These are phyloP conservation scores for Callithrix jacchus DNA, from an alignment of 2,113 vertebrate species.

Conservation along the genomic window DNA sequence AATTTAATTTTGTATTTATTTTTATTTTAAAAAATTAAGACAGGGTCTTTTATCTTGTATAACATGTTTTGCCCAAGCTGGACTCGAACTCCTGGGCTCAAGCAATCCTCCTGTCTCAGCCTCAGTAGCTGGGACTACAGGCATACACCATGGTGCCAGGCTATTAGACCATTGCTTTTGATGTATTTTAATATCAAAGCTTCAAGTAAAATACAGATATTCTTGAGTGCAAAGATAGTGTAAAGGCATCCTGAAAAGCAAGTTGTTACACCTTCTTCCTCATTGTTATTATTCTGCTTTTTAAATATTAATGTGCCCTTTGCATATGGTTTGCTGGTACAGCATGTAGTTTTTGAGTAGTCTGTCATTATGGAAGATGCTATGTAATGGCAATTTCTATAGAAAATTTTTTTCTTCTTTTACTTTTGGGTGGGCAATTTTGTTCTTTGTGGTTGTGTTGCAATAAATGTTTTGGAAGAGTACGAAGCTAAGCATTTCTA, in stretches of 20 bases:
- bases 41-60: no score
- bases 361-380: not conserved
- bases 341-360: not conserved
- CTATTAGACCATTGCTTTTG: not conserved
- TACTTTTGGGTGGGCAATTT: not conserved
- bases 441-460: not conserved
- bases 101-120: no score
- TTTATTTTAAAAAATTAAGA: no score
- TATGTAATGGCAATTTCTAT: not conserved
- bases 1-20: no score
- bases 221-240: not conserved
- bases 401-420: not conserved
- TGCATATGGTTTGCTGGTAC: not conserved
- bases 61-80: no score
- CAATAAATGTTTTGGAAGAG: not conserved
- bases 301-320: not conserved
- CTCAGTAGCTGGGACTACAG: no score
- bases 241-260: not conserved
- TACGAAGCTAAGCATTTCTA: not conserved
- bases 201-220: constrained; percentile 16
- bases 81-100: no score
- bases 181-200: constrained; percentile 1
- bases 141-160: no score
- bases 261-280: not conserved
- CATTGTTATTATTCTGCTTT: not conserved